phyloP scores from a whole-genome alignment of 1,140 invertebrate genomes.

The Musca vetustissima region DNA sequence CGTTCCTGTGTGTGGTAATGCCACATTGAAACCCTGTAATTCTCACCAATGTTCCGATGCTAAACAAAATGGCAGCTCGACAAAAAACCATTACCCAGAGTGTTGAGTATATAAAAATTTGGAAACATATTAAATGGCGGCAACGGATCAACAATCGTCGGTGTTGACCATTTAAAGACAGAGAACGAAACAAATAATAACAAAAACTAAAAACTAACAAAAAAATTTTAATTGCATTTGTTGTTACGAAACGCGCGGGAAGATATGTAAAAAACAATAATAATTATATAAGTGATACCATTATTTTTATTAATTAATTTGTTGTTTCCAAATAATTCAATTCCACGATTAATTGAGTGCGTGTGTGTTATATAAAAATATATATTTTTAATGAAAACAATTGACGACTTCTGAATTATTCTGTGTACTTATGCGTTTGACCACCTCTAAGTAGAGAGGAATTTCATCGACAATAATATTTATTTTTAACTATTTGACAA shows the following conservation, averaged over 20 bases:
- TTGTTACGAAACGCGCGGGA: not conserved
- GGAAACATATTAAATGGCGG: conserved; percentile 56
- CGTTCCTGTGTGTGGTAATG: not conserved
- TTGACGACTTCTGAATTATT: too few relatives aligned
- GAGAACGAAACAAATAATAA: not conserved
- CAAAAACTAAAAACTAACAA: not conserved
- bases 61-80: conserved; percentile 37
- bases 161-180: not conserved
- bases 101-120: conserved; percentile 52
- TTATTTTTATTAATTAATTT: not conserved
- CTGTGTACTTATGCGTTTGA: too few relatives aligned
- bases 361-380: too few relatives aligned
- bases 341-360: too few relatives aligned
- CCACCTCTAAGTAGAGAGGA: too few relatives aligned
- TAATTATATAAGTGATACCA: not conserved
- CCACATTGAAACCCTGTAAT: conserved; percentile 20
- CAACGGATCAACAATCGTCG: not conserved
- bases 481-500: too few relatives aligned
- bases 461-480: too few relatives aligned
- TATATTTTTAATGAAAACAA: too few relatives aligned
- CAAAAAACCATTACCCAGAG: conserved; percentile 32
- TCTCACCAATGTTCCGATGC: conserved; percentile 23
- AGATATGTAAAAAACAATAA: not conserved
- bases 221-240: not conserved
- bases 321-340: too few relatives aligned